Evolutionary conservation across 2,797 vertebrate species (phyloP).

Genomic region (Takifugu ocellatus): DNA sequence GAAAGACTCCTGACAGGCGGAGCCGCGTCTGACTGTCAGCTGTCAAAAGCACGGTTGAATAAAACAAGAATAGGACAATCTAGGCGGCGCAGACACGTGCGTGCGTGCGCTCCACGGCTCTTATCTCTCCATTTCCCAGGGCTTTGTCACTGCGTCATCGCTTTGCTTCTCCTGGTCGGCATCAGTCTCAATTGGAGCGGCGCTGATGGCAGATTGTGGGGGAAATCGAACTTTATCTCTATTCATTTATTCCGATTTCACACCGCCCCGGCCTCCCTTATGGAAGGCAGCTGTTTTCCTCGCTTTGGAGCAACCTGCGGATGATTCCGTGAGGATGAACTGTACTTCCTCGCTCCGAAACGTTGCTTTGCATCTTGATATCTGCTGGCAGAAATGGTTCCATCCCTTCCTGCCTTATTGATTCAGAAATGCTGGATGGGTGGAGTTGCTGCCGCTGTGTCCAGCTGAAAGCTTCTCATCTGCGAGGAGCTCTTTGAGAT

Average conservation of each 20-base stretch:
- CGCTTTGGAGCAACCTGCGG: neutral
- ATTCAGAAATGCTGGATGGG: too few species aligned
- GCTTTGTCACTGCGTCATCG: slow-evolving; percentile 17
- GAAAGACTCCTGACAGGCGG: slow-evolving; percentile 1
- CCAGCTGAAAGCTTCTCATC: too few species aligned
- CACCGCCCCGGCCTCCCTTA: neutral
- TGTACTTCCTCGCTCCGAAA: neutral
- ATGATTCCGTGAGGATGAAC: slow-evolving; percentile 4
- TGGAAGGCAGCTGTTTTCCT: slow-evolving; percentile 1
- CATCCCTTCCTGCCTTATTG: too few species aligned
- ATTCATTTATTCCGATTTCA: slow-evolving; percentile 15
- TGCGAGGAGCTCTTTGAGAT: too few species aligned
- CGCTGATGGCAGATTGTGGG: slow-evolving; percentile 24
- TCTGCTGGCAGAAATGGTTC: too few species aligned
- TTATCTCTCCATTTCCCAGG: slow-evolving; percentile 20
- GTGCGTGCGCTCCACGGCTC: slow-evolving; percentile 11
- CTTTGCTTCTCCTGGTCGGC: slow-evolving; percentile 11
- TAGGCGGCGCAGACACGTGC: neutral
- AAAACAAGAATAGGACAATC: slow-evolving; percentile 6
- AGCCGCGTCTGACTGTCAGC: slow-evolving; percentile 1
- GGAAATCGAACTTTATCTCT: slow-evolving; percentile 16
- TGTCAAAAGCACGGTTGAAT: slow-evolving; percentile 11
- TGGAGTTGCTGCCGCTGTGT: too few species aligned
- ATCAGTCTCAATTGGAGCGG: slow-evolving; percentile 15
- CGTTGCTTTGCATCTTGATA: too few species aligned